Evolutionary conservation across 2,113 vertebrate genomes (phyloP).

Genomic region (Euleptes europaea): DNA sequence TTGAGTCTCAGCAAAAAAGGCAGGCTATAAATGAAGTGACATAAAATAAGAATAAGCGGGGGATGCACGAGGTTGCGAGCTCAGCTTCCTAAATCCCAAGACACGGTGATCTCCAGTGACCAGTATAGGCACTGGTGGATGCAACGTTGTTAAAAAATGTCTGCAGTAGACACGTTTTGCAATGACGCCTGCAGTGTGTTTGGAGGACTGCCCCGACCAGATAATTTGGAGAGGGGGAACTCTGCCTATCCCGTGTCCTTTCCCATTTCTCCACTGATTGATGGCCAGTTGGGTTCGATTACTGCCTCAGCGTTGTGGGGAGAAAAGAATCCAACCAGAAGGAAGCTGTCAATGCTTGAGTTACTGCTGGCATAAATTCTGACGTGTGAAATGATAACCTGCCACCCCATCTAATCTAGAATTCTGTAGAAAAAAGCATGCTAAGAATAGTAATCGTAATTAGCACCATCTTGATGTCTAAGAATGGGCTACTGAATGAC

Average conservation of each 20-base stretch:
- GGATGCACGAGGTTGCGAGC: not conserved
- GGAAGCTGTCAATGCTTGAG: not conserved
- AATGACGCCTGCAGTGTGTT: not conserved
- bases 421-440: conserved; percentile 2
- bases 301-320: not conserved
- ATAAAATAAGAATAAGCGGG: no score
- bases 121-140: not conserved
- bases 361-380: not conserved
- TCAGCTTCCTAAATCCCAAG: not conserved
- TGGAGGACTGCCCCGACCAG: not conserved
- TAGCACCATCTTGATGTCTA: conserved; percentile 11
- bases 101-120: not conserved
- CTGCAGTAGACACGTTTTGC: not conserved
- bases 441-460: conserved; percentile 27
- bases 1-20: no score
- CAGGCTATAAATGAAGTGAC: no score
- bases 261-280: not conserved
- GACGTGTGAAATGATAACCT: conserved; percentile 16
- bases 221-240: not conserved
- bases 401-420: conserved; percentile 1
- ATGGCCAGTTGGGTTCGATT: not conserved
- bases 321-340: not conserved
- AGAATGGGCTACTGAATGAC: not conserved
- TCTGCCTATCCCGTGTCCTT: not conserved
- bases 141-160: not conserved